These are phyloP conservation scores for Zeugodacus cucurbitae DNA, from an alignment of 1,140 invertebrate genomes.

Conservation along the genomic window DNA sequence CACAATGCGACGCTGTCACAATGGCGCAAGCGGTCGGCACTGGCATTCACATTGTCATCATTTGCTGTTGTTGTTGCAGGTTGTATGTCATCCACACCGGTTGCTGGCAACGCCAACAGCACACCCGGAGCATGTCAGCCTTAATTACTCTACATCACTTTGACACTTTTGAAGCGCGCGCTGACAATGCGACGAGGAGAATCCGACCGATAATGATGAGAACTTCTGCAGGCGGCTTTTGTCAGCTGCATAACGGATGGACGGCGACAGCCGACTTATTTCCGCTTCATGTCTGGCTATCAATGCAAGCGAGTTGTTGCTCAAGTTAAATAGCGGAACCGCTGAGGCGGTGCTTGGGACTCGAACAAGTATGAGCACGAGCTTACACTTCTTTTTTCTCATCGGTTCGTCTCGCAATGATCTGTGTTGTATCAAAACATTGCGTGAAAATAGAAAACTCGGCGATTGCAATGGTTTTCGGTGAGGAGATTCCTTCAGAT, in stretches of 20 bases:
- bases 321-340: neutral
- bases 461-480: too few relatives aligned
- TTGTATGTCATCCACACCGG: neutral
- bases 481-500: too few relatives aligned
- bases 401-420: too few relatives aligned
- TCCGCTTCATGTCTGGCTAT: neutral
- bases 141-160: slow-evolving; percentile 11
- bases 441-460: too few relatives aligned
- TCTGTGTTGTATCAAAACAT: too few relatives aligned
- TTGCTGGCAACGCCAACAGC: neutral
- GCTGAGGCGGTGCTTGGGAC: neutral
- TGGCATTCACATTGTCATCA: neutral
- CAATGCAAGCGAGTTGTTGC: neutral
- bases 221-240: neutral
- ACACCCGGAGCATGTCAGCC: neutral
- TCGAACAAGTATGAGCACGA: neutral
- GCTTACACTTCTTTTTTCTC: neutral
- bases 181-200: neutral
- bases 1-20: neutral
- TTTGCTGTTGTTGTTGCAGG: neutral
- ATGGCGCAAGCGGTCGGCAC: neutral
- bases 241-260: neutral
- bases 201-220: neutral
- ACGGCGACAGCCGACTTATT: neutral
- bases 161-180: slow-evolving; percentile 13